These are phyloP conservation scores for Eupleurogrammus muticus DNA, from an alignment of 2,797 vertebrate species.

Conservation along the genomic window DNA sequence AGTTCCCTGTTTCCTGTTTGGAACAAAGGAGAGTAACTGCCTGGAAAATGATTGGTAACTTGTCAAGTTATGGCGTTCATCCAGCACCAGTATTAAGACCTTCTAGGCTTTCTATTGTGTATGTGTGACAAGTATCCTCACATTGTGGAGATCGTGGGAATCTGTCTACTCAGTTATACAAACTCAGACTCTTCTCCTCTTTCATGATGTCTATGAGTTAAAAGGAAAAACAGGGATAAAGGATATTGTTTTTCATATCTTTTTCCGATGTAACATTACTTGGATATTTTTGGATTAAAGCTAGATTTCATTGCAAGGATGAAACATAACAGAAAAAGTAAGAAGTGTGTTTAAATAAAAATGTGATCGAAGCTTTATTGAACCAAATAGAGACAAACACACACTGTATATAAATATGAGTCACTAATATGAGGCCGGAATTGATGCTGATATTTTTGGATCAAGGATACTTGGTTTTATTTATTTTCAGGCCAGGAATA, in stretches of 20 bases:
- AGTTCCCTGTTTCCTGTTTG: neutral
- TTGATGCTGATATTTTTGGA: constrained; percentile 15
- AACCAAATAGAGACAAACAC: neutral
- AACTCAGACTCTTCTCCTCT: neutral
- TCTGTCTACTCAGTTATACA: neutral
- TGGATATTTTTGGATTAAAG: constrained; percentile 42
- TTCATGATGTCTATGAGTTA: neutral
- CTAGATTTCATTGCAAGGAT: neutral
- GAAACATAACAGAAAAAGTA: neutral
- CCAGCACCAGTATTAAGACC: neutral
- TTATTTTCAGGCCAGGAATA: neutral
- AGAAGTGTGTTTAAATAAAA: neutral
- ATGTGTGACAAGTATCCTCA: neutral
- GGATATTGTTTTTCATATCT: constrained; percentile 8
- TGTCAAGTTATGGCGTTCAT: neutral
- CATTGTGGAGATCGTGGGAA: neutral
- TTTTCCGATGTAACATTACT: constrained; percentile 8
- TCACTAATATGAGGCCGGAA: neutral
- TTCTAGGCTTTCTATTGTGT: neutral
- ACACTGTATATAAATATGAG: neutral
- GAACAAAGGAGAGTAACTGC: neutral
- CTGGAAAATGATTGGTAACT: neutral
- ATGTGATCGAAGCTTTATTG: neutral
- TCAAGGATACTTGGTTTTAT: neutral
- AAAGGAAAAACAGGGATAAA: neutral